Evolutionary conservation across 2,888 invertebrate species (phyloP).

Genomic region (Sesamia inferens): DNA sequence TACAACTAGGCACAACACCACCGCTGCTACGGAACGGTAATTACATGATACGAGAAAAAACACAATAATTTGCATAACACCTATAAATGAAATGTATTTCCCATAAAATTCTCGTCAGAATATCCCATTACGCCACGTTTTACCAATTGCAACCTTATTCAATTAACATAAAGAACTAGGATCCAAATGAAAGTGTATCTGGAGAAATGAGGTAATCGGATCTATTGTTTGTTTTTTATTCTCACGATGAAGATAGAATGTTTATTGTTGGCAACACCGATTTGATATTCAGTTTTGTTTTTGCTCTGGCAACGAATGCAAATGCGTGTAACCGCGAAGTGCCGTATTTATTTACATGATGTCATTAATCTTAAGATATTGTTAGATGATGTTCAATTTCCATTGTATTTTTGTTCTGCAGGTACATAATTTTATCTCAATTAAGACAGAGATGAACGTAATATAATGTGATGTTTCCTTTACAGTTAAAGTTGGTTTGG

Average conservation of each 20-base stretch:
- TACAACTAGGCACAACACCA: no score
- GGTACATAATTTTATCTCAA: slow-evolving; percentile 12
- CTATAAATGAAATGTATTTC: slow-evolving; percentile 68
- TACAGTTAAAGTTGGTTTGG: slow-evolving; percentile 4
- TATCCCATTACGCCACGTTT: slow-evolving; percentile 25
- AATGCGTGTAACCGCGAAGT: slow-evolving; percentile 48
- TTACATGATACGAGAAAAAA: slow-evolving; percentile 50
- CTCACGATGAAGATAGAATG: slow-evolving; percentile 66
- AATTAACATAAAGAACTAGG: slow-evolving; percentile 30
- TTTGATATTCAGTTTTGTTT: slow-evolving; percentile 54
- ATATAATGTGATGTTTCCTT: slow-evolving; percentile 6
- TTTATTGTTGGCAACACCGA: slow-evolving; percentile 64
- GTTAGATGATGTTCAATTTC: slow-evolving; percentile 30
- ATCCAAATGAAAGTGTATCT: slow-evolving; percentile 60
- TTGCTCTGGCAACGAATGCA: slow-evolving; percentile 59
- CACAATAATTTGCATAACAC: slow-evolving; percentile 65
- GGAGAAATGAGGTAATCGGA: slow-evolving; percentile 62
- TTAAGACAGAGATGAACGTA: slow-evolving; percentile 29
- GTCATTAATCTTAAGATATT: slow-evolving; percentile 32
- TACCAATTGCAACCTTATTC: slow-evolving; percentile 50
- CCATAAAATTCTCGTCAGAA: slow-evolving; percentile 68
- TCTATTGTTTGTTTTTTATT: slow-evolving; percentile 65
- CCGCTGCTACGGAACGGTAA: slow-evolving; percentile 15
- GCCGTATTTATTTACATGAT: slow-evolving; percentile 27
- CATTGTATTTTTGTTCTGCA: slow-evolving; percentile 28